A percentile compares a stretch with the other conserved stretches of the same genome.
Conservation (phyloP, 2,113 vertebrate species). For the Baryphthengus martii region DNA sequence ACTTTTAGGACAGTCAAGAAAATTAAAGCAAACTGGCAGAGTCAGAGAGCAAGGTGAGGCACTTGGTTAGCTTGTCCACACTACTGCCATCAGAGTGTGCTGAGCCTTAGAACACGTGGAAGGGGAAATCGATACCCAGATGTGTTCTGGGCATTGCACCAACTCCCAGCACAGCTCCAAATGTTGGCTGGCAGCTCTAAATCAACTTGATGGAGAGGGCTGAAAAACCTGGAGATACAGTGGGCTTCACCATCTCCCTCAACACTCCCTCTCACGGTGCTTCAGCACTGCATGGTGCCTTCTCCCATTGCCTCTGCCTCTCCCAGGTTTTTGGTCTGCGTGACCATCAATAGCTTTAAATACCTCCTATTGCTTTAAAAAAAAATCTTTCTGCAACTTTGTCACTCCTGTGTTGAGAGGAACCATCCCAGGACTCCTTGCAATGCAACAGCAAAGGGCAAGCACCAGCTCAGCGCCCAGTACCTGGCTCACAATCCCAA, state of each 20-base stretch:
- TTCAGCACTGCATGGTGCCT: not conserved
- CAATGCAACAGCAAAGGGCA: not conserved
- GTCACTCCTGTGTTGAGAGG: not conserved
- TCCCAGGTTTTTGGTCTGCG: accelerated
- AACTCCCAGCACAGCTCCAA: not conserved
- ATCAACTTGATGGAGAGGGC: not conserved
- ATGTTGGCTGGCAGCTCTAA: not conserved
- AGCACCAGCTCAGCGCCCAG: not conserved
- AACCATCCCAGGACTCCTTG: not conserved
- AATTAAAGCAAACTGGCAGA: not conserved
- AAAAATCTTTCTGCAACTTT: not conserved
- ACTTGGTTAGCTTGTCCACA: accelerated
- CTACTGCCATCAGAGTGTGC: not conserved
- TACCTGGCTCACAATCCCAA: accelerated
- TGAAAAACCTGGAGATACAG: not conserved
- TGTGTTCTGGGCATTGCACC: not conserved
- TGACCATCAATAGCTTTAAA: not conserved
- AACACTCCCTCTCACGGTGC: no score
- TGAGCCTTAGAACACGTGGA: not conserved
- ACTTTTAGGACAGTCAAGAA: not conserved
- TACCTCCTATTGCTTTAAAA: not conserved
- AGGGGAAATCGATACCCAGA: not conserved
- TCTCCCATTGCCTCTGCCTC: not conserved
- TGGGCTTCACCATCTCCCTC: not conserved
- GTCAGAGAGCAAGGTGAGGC: not conserved